Percentiles rank a stretch among this genome's conserved stretches.
phyloP scores from a whole-genome alignment of 2,113 vertebrate genomes.

The Heteronetta atricapilla region DNA sequence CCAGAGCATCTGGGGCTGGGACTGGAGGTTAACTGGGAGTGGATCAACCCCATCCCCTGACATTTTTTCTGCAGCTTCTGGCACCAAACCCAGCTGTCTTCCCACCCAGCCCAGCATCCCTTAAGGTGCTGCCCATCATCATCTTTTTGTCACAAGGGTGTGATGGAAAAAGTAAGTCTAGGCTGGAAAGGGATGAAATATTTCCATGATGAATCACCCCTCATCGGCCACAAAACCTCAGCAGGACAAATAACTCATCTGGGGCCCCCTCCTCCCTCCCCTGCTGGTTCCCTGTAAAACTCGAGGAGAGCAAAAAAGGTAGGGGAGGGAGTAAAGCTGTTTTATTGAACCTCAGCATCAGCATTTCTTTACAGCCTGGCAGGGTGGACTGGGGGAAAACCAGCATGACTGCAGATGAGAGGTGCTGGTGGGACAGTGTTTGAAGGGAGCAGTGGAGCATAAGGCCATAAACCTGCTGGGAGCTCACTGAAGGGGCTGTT shows the following conservation, averaged over 20 bases:
- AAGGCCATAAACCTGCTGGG: rapidly evolving
- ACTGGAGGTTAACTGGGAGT: background rate
- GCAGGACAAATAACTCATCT: background rate
- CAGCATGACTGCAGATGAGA: rapidly evolving
- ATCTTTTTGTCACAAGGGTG: constrained; percentile 21
- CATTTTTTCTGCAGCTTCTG: background rate
- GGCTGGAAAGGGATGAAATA: background rate
- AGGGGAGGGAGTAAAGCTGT: background rate
- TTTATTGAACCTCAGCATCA: background rate
- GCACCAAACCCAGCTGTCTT: background rate
- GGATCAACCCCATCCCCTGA: background rate
- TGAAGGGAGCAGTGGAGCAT: background rate
- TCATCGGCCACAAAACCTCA: background rate
- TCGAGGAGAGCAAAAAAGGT: background rate
- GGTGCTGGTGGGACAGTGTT: background rate
- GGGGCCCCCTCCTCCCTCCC: background rate
- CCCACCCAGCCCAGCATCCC: background rate
- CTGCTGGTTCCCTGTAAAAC: background rate
- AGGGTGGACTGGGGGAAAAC: background rate
- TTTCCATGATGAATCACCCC: background rate
- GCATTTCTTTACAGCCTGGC: background rate
- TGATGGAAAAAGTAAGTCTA: constrained; percentile 42
- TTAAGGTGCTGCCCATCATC: background rate
- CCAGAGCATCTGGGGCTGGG: background rate
- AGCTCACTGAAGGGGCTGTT: background rate